Conservation (phyloP, 1,140 invertebrate species). For the Drosophila persimilis region DNA sequence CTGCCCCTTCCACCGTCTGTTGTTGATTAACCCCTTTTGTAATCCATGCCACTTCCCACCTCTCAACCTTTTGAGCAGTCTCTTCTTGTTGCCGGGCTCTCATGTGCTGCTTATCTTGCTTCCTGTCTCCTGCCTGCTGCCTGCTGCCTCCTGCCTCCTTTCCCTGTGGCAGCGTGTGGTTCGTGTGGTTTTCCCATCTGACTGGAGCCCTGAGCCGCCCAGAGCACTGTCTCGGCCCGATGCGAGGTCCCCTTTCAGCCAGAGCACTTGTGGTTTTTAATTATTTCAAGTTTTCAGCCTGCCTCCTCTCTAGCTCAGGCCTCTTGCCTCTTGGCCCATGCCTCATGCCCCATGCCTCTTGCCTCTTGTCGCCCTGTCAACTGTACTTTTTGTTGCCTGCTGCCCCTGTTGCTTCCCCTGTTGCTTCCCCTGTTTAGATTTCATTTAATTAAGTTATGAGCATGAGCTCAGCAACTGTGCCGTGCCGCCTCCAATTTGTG, state of each 20-base stretch:
- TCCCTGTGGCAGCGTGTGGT: slow-evolving; percentile 20
- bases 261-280: slow-evolving; percentile 72
- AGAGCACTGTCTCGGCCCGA: slow-evolving; percentile 23
- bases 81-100: slow-evolving; percentile 13
- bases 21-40: slow-evolving; percentile 78
- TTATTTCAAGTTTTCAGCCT: slow-evolving; percentile 63
- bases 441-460: slow-evolving; percentile 57
- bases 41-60: slow-evolving; percentile 51
- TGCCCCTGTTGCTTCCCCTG: not conserved
- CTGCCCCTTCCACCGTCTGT: not conserved
- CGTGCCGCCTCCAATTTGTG: slow-evolving; percentile 31
- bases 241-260: slow-evolving; percentile 38
- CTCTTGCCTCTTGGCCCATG: no score
- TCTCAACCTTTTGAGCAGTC: not conserved
- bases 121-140: slow-evolving; percentile 27
- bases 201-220: slow-evolving; percentile 12
- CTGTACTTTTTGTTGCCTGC: slow-evolving; percentile 20
- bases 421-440: not conserved
- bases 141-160: slow-evolving; percentile 38
- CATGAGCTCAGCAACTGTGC: slow-evolving; percentile 14
- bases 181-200: slow-evolving; percentile 42
- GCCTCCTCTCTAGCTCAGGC: not conserved
- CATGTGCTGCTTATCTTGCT: slow-evolving; percentile 41
- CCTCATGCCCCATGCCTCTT: not conserved
- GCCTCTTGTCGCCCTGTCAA: not conserved